Percentiles rank a stretch among this genome's conserved stretches.
These are phyloP conservation scores for Lithobates pipiens DNA, from an alignment of 2,797 vertebrate species.

Conservation along the genomic window DNA sequence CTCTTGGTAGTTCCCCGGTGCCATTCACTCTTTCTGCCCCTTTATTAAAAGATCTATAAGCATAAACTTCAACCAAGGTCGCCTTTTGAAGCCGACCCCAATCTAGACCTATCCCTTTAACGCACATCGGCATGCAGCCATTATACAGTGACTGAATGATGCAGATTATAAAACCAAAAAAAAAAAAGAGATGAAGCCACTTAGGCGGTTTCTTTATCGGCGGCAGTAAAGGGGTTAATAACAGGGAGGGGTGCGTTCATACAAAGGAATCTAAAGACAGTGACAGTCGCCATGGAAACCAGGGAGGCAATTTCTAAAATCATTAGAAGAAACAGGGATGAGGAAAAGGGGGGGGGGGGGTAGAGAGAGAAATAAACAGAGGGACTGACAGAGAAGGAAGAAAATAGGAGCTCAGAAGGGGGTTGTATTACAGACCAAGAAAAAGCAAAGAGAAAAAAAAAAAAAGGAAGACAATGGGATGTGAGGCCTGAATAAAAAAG, in stretches of 20 bases:
- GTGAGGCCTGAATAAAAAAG: not conserved
- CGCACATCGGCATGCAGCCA: not conserved
- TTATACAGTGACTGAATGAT: not conserved
- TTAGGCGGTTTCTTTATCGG: not conserved
- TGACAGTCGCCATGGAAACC: slow-evolving; percentile 61
- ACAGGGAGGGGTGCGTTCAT: slow-evolving; percentile 43
- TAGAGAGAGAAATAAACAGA: slow-evolving; percentile 25
- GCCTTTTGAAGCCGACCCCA: not conserved
- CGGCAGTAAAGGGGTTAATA: slow-evolving; percentile 43
- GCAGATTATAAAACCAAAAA: not conserved
- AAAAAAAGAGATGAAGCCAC: not conserved
- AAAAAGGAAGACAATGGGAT: not conserved
- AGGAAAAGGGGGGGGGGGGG: slow-evolving; percentile 9
- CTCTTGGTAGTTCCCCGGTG: too few species aligned
- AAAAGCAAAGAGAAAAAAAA: not conserved
- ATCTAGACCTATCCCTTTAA: not conserved
- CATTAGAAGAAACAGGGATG: slow-evolving; percentile 54
- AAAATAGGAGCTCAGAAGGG: slow-evolving; percentile 1
- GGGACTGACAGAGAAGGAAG: slow-evolving; percentile 31
- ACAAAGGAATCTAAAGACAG: slow-evolving; percentile 61
- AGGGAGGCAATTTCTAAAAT: slow-evolving; percentile 59
- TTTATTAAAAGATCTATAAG: too few species aligned
- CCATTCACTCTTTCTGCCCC: too few species aligned
- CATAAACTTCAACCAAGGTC: too few species aligned
- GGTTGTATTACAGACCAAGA: slow-evolving; percentile 1